Conservation (phyloP, 2,888 invertebrate genomes). For the Bembecia ichneumoniformis region DNA sequence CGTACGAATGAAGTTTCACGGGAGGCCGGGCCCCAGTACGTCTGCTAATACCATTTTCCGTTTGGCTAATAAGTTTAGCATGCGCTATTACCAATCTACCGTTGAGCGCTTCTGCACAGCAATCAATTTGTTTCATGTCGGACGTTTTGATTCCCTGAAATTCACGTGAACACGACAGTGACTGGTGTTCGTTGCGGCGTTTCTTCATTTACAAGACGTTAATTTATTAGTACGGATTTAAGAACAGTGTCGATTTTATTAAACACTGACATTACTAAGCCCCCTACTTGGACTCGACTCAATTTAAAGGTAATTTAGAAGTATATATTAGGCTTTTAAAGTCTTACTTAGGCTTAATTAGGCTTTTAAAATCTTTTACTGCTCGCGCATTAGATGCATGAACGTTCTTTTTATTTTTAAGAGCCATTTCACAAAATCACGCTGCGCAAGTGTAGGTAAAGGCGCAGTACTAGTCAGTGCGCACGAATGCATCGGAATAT, state of each 20-base stretch:
- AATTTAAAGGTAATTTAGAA: too few relatives aligned
- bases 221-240: slow-evolving; percentile 7
- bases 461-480: too few relatives aligned
- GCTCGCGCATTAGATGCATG: too few relatives aligned
- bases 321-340: too few relatives aligned
- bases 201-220: slow-evolving; percentile 49
- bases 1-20: slow-evolving; percentile 57
- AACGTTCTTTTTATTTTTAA: too few relatives aligned
- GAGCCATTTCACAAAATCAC: too few relatives aligned
- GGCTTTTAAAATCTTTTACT: too few relatives aligned
- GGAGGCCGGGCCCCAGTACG: slow-evolving; percentile 42
- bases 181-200: slow-evolving; percentile 45
- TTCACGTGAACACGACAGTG: slow-evolving; percentile 39
- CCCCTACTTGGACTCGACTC: too few relatives aligned
- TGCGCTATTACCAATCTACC: slow-evolving; percentile 68
- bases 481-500: too few relatives aligned
- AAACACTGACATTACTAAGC: too few relatives aligned
- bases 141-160: slow-evolving; percentile 63
- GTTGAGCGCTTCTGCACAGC: slow-evolving; percentile 50
- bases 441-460: too few relatives aligned
- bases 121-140: slow-evolving; percentile 68
- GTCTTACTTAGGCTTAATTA: too few relatives aligned
- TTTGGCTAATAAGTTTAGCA: slow-evolving; percentile 71
- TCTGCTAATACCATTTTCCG: slow-evolving; percentile 68
- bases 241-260: background rate